Evolutionary conservation across 2,113 vertebrate genomes (phyloP).

Genomic region (Danio rerio): DNA sequence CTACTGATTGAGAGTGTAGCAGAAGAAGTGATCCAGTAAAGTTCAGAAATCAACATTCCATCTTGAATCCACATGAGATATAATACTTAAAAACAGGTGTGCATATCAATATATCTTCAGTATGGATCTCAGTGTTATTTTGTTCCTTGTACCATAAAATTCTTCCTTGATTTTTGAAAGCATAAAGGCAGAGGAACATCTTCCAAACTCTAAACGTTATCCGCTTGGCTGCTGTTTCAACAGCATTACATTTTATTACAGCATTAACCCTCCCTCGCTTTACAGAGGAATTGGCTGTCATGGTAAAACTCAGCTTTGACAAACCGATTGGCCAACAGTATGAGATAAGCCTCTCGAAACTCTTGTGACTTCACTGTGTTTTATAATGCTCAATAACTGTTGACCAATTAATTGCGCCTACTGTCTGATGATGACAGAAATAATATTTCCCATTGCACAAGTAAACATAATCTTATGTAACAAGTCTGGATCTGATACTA

Average conservation of each 20-base stretch:
- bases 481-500: not conserved
- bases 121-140: conserved; percentile 11
- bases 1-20: not conserved
- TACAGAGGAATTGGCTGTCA: conserved; percentile 8
- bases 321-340: conserved; percentile 4
- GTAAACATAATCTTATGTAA: not conserved
- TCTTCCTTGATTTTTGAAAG: conserved; percentile 5
- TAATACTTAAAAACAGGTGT: conserved; percentile 18
- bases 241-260: conserved; percentile 3
- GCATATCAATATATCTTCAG: conserved; percentile 19
- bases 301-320: not conserved
- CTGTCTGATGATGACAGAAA: conserved; percentile 40
- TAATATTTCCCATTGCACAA: not conserved
- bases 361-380: not conserved
- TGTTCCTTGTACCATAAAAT: not conserved
- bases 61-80: conserved; percentile 7
- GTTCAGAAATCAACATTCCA: not conserved
- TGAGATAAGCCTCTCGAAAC: not conserved
- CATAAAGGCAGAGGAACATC: conserved; percentile 4
- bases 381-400: not conserved
- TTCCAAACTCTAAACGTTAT: not conserved
- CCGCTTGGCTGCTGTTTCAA: conserved; percentile 11
- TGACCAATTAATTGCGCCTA: conserved; percentile 9
- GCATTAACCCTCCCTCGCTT: not conserved
- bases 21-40: not conserved